phyloP scores from a whole-genome alignment of 2,888 invertebrate species.

The Dryobota labecula region DNA sequence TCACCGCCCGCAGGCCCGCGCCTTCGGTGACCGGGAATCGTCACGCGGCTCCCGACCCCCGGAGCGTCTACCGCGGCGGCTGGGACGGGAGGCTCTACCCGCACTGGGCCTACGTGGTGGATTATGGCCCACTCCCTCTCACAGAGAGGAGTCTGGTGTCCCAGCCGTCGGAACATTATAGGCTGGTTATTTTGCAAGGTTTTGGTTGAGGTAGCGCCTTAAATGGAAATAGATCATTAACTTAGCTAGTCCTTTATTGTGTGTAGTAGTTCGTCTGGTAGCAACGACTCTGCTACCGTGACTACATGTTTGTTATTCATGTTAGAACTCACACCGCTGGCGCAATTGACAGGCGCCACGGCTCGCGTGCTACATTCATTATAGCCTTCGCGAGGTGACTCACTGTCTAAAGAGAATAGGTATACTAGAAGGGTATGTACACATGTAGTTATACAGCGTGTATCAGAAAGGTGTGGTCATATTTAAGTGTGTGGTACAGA shows the following conservation, averaged over 20 bases:
- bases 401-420: conserved; percentile 10
- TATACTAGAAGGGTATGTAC: background rate
- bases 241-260: background rate
- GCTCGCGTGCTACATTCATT: conserved; percentile 52
- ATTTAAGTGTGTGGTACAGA: background rate
- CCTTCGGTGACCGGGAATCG: too few species aligned
- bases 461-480: background rate
- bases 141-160: too few species aligned
- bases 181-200: too few species aligned
- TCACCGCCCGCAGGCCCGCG: too few species aligned
- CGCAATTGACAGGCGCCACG: conserved; percentile 59
- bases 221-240: background rate
- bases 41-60: too few species aligned
- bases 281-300: conserved; percentile 71
- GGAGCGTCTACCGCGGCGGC: too few species aligned
- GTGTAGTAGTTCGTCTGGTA: conserved; percentile 13
- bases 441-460: background rate
- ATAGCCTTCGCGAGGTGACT: conserved; percentile 45
- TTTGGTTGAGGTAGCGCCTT: too few species aligned
- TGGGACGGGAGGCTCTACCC: too few species aligned
- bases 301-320: conserved; percentile 70
- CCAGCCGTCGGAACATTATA: too few species aligned
- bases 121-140: too few species aligned
- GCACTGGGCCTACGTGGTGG: too few species aligned
- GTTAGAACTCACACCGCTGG: conserved; percentile 60